phyloP scores from a whole-genome alignment of 1,140 invertebrate species.

The Delia radicum region DNA sequence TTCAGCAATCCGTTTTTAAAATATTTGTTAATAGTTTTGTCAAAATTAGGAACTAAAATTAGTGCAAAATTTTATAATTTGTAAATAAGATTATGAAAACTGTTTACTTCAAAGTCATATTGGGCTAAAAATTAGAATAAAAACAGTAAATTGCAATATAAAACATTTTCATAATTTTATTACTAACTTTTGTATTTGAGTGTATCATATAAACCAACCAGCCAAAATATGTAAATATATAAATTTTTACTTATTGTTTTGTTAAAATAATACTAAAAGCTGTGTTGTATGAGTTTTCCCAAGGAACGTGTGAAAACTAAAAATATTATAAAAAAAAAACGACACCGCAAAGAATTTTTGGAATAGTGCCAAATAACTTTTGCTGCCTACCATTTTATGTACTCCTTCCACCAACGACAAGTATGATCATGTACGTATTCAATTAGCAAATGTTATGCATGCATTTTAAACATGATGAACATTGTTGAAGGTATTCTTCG shows the following conservation, averaged over 20 bases:
- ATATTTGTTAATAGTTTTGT: no score
- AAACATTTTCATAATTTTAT: no score
- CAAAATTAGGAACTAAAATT: no score
- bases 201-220: neutral
- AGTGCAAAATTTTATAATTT: no score
- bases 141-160: no score
- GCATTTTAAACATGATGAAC: neutral
- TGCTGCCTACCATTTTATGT: neutral
- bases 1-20: no score
- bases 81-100: no score
- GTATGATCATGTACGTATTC: slow-evolving; percentile 1
- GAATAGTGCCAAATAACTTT: neutral
- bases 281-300: neutral
- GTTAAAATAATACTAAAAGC: neutral
- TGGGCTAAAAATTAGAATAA: no score
- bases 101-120: no score
- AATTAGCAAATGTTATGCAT: slow-evolving; percentile 1
- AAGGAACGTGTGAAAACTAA: neutral
- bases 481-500: neutral
- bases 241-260: neutral
- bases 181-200: no score
- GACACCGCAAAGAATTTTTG: neutral
- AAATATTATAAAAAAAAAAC: neutral
- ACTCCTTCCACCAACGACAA: neutral
- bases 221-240: neutral